Evolutionary conservation across 1,140 invertebrate genomes (phyloP), one percentile per base, ranked within the genome.

Genomic region (Caerostris darwini): DNA sequence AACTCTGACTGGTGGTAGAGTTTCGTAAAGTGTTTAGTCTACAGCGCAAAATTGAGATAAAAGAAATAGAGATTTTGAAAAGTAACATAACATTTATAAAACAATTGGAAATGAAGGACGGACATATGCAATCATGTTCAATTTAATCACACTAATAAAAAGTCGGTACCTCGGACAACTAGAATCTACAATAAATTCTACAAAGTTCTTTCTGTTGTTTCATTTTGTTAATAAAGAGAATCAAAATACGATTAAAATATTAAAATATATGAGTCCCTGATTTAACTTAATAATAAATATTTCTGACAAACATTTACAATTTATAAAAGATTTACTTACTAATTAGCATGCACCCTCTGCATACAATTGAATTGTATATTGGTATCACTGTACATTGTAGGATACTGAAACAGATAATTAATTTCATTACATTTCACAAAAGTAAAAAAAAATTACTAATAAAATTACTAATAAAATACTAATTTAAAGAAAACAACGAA

Each of bases 341-440:
- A 96, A 94, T 97, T 96, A 95, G 96, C 96, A 95, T 97, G 96
- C 19, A 96, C 96, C 95, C 96, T 96, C 94, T 96, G 96, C 91
- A 96, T 95, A 90, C 96, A 96, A 95, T 96, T 96, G 93, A 96
- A 96, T 19, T 94, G 85, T 57, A 95, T 92, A 86, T 95, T 95
- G 53, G 91, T 93, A 85, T 91, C 94, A 85, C 94, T 95, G 87
- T 95, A 96, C 95, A 96, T 95, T 5, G 86, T 94, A 69, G 96
- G 96, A 92, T 96, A 96, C 96, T 96, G 93, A 95, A 95, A 92
- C 61, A 89, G 14, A 92, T 71, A 34, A 85, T 59, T n/a, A 0
- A 81, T 19, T n/a, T 6, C 3, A 54, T 50, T 50, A 81, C n/a
- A 67, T 67, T 67, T 67, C 3, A 67, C 64, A 67, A 14, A 12